Evolutionary conservation across 2,797 vertebrate species (phyloP).

Genomic region (Oceanodroma leucorhoa): DNA sequence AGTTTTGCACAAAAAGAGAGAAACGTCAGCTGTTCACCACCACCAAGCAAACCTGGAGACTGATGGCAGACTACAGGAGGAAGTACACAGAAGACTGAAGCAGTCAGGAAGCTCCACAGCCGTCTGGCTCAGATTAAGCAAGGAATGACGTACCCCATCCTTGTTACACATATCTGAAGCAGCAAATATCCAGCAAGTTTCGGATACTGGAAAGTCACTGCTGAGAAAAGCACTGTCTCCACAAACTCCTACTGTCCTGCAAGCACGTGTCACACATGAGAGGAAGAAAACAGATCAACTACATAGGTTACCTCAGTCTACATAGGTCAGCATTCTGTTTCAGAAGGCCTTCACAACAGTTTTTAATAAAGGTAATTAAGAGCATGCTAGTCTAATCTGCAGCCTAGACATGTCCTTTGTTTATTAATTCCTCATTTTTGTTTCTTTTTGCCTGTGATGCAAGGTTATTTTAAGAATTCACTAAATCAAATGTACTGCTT

Average conservation of each 20-base stretch:
- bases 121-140: background rate
- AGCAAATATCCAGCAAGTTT: background rate
- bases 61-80: background rate
- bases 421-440: rapidly evolving
- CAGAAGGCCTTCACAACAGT: background rate
- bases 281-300: background rate
- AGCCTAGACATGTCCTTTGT: background rate
- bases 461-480: background rate
- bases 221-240: background rate
- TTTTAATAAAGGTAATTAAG: background rate
- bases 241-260: background rate
- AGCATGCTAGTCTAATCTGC: background rate
- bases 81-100: background rate
- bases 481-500: background rate
- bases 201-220: background rate
- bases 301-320: background rate
- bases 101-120: background rate
- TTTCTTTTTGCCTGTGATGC: background rate
- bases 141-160: background rate
- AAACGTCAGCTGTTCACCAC: rapidly evolving
- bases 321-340: background rate
- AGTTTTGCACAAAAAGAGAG: background rate
- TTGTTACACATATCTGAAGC: background rate
- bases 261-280: rapidly evolving
- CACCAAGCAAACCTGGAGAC: background rate